Percentiles rank a stretch among this genome's conserved stretches.
These are phyloP conservation scores for Aphodius sticticus DNA, from an alignment of 2,888 invertebrate species.

Conservation along the genomic window DNA sequence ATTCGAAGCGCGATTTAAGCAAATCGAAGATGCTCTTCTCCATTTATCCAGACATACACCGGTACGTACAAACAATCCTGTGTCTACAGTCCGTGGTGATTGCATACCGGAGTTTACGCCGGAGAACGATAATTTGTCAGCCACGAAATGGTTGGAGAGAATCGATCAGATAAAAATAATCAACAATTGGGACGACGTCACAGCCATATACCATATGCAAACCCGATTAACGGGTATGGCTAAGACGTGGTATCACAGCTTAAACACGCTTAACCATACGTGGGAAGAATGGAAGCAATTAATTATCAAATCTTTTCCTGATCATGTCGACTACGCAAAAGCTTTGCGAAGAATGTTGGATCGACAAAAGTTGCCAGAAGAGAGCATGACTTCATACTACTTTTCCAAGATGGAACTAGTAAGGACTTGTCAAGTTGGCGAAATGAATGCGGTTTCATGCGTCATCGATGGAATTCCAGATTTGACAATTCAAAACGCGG, in stretches of 20 bases:
- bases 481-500: constrained; percentile 30
- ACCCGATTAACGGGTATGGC: constrained; percentile 41
- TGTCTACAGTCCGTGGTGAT: no score
- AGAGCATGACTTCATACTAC: no score
- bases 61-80: no score
- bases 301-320: constrained; percentile 38
- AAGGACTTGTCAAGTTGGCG: constrained; percentile 33
- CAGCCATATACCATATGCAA: constrained; percentile 42
- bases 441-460: constrained; percentile 37
- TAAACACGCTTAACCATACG: constrained; percentile 34
- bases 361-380: no score
- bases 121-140: no score
- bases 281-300: constrained; percentile 43
- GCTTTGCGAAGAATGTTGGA: constrained; percentile 10
- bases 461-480: constrained; percentile 37
- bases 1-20: no score
- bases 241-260: constrained; percentile 42
- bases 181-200: constrained; percentile 40
- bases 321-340: constrained; percentile 4
- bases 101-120: constrained; percentile 28
- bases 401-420: constrained; percentile 41
- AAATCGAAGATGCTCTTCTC: no score
- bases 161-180: constrained; percentile 42
- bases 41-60: no score
- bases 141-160: constrained; percentile 41